Evolutionary conservation across 2,797 vertebrate species (phyloP), one percentile per base, ranked within the genome.

Genomic region (Melanotaenia pygmaea): DNA sequence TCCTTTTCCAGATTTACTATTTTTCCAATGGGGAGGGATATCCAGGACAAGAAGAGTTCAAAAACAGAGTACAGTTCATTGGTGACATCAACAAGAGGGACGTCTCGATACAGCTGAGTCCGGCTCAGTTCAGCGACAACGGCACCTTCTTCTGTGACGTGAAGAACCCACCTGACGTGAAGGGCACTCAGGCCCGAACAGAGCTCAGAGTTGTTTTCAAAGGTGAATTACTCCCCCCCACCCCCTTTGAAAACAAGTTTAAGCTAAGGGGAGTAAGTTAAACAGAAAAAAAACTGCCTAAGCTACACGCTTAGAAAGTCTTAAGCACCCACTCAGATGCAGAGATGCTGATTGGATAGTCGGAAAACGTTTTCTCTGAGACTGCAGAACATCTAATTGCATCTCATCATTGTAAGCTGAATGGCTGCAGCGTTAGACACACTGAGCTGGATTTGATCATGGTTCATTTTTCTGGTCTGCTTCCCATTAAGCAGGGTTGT

Each of bases 11-110:
- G 97, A 95, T 99, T 90, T 96, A 95, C 86, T 94, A 96, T 90
- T 96, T 94, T 76, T 81, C 80, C 3, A 86, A 87, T 26, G 96
- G 96, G 20, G 94, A 84, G 57, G 83, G 74, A 3, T 97, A 93
- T 79, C 89, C 81, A 0, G 94, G 79, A 5, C 1, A 62, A 1
- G 68, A 70, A 0, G 60, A 93, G 40, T 98, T 98, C 87, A 96
- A 96, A 82, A 93, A 93, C 54, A 89, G 96, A n/a, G 86, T 97
- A 58, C 91, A 90, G 65, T 98, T 97, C 91, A 93, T 95, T 5
- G 97, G 97, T 69, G 96, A 99, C 87, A 92, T 99, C 45, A 97
- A 97, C 92, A 98, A 96, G 90, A 96, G 94, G 79, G 97, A 99
- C 57, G 96, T 92, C 0, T 98, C 98, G 0, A 96, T 99, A 86